Evolutionary conservation across 2,797 vertebrate genomes (phyloP), one percentile per base, ranked within the genome.

Genomic region (Helicolenus hilgendorfi): DNA sequence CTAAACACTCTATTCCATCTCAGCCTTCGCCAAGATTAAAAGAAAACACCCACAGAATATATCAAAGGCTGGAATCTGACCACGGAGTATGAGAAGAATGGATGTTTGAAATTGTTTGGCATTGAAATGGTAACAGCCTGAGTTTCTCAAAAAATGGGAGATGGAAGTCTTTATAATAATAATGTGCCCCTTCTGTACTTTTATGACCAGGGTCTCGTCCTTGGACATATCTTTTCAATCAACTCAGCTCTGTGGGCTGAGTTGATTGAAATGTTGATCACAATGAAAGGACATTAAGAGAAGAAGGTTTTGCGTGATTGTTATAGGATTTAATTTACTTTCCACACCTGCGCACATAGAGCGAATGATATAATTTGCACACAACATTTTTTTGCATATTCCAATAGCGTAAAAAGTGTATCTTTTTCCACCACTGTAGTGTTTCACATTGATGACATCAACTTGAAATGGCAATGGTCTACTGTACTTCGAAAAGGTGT

Each of bases 211-310:
- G 77, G 93, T 89, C 92, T 95, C 92, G 80, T 95, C 93, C 96
- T 93, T 95, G 95, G 95, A 87, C 91, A 90, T 73, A 64, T 27
- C 79, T 94, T 94, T 95, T 89, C 81, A 92, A 91, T 92, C 72
- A 92, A 29, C 71, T 81, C 59, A 55, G 64, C 67, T 68, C 26
- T 69, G 49, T 75, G 53, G 67, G 45, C 22, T 27, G 26, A 27
- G 26, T 27, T 27, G 26, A 27, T 27, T 27, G 26, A 27, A 27
- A 27, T 27, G 26, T 41, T 77, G 77, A 90, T 85, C 84, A 65
- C 27, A 20, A 74, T 81, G 33, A 89, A 93, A 85, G 33, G 22
- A 65, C 26, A 79, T 72, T 58, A 74, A 35, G 7, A 82, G 69
- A 89, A 82, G 86, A 86, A 7, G 18, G 33, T 36, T 75, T 81